Base-by-base conservation (phyloP, 2,797 vertebrate species). In the Neosalanx taihuensis region DNA sequence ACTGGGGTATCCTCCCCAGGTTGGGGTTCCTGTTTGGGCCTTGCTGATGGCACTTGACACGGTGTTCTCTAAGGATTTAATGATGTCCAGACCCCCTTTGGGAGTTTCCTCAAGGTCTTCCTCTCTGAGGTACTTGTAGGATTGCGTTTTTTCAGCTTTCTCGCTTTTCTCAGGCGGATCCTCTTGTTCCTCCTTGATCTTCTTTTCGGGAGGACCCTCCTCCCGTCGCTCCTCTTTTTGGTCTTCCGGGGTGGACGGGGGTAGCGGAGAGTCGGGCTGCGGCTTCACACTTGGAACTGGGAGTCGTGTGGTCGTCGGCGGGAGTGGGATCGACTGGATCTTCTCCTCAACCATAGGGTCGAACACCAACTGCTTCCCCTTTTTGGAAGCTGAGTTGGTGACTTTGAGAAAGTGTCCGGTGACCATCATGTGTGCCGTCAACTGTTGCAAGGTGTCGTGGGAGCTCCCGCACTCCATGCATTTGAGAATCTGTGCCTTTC, bases 391-490 rank as follows among this genome's bases (percentile, higher is more conserved):
- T 5, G 97, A 96, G 85, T 96, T 98, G 46, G 97, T 99, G 74
- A 99, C 97, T 89, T 99, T 99, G 66, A 99, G 82, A 88, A 99
- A 99, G 87, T 99, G 97, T 77, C 97, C 97, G 0, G 97, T 99
- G 81, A 99, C 97, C 97, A 99, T 99, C 97, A 99, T 99, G 82
- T 99, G 97, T 79, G 97, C 96, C 0, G 97, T 99, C 75, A 99
- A 94, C 86, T 99, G 97, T 84, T 99, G 97, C 91, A 99, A 86
- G 70, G 97, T 99, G 76, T 99, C 97, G 37, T 99, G 97, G 53
- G 97, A 99, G 88, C 97, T 99, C 72, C 97, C 97, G 5, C 97
- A 99, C 83, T 99, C 97, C 97, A 99, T 99, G 88, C 97, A 99
- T 88, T 99, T 99, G 41, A 99, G 93, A 89, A 99, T 99, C 87